phyloP scores from a whole-genome alignment of 2,113 vertebrate genomes.

The Mionectes macconnelli region DNA sequence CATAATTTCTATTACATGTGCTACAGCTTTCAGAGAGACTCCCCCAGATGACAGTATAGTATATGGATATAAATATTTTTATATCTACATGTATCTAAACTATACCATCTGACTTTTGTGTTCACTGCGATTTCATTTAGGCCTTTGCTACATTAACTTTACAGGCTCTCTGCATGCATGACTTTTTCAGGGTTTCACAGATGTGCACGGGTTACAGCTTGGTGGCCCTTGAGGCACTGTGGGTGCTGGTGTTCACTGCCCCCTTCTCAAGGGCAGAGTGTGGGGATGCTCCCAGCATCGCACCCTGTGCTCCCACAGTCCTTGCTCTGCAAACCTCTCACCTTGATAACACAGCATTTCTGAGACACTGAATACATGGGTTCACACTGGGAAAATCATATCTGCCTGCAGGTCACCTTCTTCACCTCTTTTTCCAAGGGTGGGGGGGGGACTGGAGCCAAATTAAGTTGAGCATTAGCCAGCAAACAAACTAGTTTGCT shows the following conservation, averaged over 20 bases:
- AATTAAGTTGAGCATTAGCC: not conserved
- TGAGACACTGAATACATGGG: accelerated
- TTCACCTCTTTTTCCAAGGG: not conserved
- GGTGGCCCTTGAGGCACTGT: accelerated
- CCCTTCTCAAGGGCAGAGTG: not conserved
- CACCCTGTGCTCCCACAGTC: not conserved
- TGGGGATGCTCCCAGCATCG: not conserved
- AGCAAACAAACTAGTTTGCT: not conserved
- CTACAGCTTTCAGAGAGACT: not conserved
- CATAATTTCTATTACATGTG: not conserved
- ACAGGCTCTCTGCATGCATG: not conserved
- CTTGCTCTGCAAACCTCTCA: not conserved
- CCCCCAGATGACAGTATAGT: not conserved
- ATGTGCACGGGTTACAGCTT: not conserved
- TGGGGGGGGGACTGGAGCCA: not conserved
- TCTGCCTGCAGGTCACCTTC: not conserved
- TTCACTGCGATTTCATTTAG: not conserved
- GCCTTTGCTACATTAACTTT: not conserved
- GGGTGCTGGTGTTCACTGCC: not conserved
- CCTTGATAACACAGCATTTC: not conserved
- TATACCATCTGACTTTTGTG: not conserved
- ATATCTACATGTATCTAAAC: not conserved
- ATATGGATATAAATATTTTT: not conserved
- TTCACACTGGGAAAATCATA: not conserved
- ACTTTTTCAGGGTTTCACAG: not conserved